phyloP scores from a whole-genome alignment of 1,140 invertebrate genomes.

The Arion vulgaris region DNA sequence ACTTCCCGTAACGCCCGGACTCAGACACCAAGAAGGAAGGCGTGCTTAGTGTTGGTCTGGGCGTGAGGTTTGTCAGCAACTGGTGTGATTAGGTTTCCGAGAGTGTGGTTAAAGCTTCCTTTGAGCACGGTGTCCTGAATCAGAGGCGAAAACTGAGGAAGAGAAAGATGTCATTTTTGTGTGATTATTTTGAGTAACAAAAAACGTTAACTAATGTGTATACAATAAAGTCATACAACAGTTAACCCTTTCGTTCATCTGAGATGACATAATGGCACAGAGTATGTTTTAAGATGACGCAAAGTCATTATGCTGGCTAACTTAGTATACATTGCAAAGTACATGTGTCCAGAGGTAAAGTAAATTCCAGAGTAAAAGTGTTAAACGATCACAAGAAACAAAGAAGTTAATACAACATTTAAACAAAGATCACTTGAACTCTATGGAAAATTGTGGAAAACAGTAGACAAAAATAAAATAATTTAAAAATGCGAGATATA shows the following conservation, averaged over 20 bases:
- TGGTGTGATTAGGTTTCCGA: constrained; percentile 70
- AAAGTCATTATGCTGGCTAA: too few species aligned
- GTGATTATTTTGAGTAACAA: not conserved
- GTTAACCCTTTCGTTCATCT: constrained; percentile 7
- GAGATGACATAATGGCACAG: not conserved
- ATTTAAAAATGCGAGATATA: too few species aligned
- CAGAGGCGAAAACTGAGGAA: constrained; percentile 70
- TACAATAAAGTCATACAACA: not conserved
- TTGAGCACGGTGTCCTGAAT: constrained; percentile 71
- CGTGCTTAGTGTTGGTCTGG: constrained; percentile 61
- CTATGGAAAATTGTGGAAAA: too few species aligned
- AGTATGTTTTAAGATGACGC: too few species aligned
- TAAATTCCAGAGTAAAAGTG: too few species aligned
- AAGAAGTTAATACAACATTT: too few species aligned
- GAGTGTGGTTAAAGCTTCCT: constrained; percentile 72
- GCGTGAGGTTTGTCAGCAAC: constrained; percentile 54
- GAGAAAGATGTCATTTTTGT: not conserved
- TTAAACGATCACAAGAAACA: too few species aligned
- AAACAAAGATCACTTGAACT: too few species aligned
- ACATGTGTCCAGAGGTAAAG: too few species aligned
- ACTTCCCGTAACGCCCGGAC: not conserved
- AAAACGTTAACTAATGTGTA: not conserved
- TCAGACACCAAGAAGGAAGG: constrained; percentile 69
- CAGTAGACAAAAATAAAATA: too few species aligned
- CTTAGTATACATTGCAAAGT: too few species aligned